Conservation (phyloP, 2,113 vertebrate genomes). For the Thamnaconus septentrionalis region DNA sequence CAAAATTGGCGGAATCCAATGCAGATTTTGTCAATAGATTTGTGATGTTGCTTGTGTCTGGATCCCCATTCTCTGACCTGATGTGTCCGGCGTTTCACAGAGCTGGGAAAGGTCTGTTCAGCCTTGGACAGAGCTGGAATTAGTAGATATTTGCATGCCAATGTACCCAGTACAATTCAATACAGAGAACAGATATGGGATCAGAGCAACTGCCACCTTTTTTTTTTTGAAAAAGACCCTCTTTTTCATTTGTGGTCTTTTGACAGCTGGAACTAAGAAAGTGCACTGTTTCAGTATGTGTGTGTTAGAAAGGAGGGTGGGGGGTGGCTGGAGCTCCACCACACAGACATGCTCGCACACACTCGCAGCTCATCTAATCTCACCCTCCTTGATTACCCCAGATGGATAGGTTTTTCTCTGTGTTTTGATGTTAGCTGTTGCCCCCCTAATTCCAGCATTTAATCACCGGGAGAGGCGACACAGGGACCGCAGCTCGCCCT, state of each 20-base stretch:
- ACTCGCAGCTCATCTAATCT: conserved; percentile 51
- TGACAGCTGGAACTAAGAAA: conserved; percentile 63
- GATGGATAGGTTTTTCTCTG: conserved; percentile 64
- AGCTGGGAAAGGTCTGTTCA: conserved; percentile 51
- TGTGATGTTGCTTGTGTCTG: background rate
- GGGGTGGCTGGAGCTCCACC: conserved; percentile 28
- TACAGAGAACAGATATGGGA: conserved; percentile 56
- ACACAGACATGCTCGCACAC: conserved; percentile 24
- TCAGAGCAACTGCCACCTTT: conserved; percentile 56
- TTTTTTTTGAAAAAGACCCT: conserved; percentile 25
- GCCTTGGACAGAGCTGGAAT: conserved; percentile 43
- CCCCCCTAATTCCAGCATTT: conserved; percentile 68
- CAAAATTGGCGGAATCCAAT: too few relatives aligned
- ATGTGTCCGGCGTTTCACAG: conserved; percentile 21
- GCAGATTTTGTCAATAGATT: background rate
- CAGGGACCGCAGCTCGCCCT: conserved; percentile 60
- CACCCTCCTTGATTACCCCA: conserved; percentile 50
- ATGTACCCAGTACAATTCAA: conserved; percentile 55
- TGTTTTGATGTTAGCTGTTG: conserved; percentile 63
- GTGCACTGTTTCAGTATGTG: conserved; percentile 41
- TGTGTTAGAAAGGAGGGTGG: conserved; percentile 17
- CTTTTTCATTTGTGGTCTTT: conserved; percentile 60
- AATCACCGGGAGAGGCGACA: conserved; percentile 63
- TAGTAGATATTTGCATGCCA: conserved; percentile 70
- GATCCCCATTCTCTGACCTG: conserved; percentile 8